Evolutionary conservation across 1,140 invertebrate species (phyloP), one percentile per base, ranked within the genome.

Genomic region (Drosophila lacertosa): DNA sequence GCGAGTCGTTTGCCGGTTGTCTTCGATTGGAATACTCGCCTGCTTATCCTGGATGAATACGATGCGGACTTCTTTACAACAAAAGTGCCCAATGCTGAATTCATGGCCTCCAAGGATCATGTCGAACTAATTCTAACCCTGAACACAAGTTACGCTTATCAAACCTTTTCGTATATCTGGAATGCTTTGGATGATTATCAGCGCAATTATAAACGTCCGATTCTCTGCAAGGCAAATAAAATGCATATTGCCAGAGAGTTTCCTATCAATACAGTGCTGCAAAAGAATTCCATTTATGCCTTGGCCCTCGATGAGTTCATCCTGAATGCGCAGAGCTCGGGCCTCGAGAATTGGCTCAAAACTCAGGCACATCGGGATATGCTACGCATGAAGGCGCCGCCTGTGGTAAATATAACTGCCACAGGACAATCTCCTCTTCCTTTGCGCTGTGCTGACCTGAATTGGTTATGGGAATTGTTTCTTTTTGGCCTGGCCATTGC

Each of bases 101-200:
- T 62, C 4, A 35, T 65, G 15, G 2, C 3, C 0, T 6, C 40
- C 0, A 22, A n/a, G 0, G 11, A 70, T 1, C 39, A 67, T 9
- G 32, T 24, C 0, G 50, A 80, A 0, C 5, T 72, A 13, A 0
- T 75, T 0, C 24, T 50, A 0, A 13, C 44, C 2, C 37, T 80
- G 0, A 80, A 80, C 10, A 40, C 57, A 0, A 79, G 72, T 45
- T 72, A 57, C 44, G 77, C 67, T 13, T 75, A 75, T 32, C 53
- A 59, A 18, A 20, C 50, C 1, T 48, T 10, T 24, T 10, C 40
- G 1, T 33, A 58, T 18, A 0, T 26, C 0, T 42, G 51, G 40
- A 29, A 40, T 4, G 22, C 18, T 1, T 13, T 80, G 0, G 5
- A 16, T 0, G 0, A 3, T 0, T 54, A 68, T 22, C 77, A 80